These are phyloP conservation scores for Macrobrachium rosenbergii DNA, from an alignment of 1,140 invertebrate species.

Conservation along the genomic window DNA sequence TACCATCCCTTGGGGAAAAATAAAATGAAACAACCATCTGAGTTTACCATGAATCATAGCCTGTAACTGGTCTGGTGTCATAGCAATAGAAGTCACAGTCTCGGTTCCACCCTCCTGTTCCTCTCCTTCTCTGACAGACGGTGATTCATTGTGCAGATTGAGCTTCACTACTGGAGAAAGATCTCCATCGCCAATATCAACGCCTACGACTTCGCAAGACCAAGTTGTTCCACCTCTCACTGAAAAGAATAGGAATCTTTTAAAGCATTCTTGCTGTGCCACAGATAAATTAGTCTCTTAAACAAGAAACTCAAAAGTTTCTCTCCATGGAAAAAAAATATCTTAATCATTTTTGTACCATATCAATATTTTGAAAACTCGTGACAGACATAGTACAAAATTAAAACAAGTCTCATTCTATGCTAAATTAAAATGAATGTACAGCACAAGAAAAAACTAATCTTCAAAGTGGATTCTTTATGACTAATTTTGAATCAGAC, in stretches of 20 bases:
- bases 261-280: neutral
- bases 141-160: neutral
- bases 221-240: constrained; percentile 26
- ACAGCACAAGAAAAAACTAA: no score
- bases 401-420: no score
- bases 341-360: no score
- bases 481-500: no score
- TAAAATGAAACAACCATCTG: neutral
- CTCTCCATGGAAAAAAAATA: no score
- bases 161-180: constrained; percentile 32
- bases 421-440: no score
- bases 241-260: neutral
- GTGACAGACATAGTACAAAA: no score
- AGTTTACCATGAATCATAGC: constrained; percentile 37
- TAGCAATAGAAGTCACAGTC: constrained; percentile 14
- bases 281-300: neutral
- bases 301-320: neutral
- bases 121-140: neutral
- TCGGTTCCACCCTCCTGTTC: neutral
- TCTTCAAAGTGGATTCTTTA: no score
- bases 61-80: constrained; percentile 42
- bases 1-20: neutral
- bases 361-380: no score
- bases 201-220: constrained; percentile 36
- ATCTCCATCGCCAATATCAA: constrained; percentile 19